Evolutionary conservation across 64 coral and sea anemone genomes (phyloP).

Genomic region (Actinia tenebrosa): DNA sequence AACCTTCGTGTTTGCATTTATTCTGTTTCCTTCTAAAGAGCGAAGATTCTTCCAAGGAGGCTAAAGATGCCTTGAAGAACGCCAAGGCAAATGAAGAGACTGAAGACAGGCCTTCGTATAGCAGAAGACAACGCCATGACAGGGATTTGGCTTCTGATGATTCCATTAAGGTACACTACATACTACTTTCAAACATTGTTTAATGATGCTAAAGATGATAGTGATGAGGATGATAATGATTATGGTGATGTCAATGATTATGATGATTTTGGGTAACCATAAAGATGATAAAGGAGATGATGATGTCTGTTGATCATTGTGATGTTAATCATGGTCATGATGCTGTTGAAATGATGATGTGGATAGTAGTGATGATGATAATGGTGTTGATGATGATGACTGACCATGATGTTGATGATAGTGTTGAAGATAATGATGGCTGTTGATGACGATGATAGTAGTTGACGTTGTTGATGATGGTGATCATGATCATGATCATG

Average conservation of each 20-base stretch:
- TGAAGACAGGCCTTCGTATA: slow-evolving; percentile 45
- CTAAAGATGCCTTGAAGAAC: slow-evolving; percentile 78
- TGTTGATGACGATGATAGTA: no score
- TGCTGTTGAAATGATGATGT: background rate
- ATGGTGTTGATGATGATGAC: no score
- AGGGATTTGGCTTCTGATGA: slow-evolving; percentile 34
- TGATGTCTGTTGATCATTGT: background rate
- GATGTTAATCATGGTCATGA: background rate
- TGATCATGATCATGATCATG: no score
- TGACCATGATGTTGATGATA: no score
- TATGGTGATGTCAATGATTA: background rate
- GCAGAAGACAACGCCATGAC: slow-evolving; percentile 21
- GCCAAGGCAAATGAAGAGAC: slow-evolving; percentile 80
- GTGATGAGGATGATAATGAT: background rate
- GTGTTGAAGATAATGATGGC: no score
- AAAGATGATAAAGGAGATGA: background rate
- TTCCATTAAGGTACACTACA: slow-evolving; percentile 20
- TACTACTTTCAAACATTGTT: background rate
- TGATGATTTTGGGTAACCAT: no score
- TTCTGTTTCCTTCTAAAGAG: slow-evolving; percentile 7
- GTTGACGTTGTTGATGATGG: no score
- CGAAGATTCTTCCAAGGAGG: slow-evolving; percentile 65
- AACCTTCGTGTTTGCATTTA: background rate
- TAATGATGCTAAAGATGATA: background rate
- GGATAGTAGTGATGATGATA: background rate